Evolutionary conservation across 1,140 invertebrate species (phyloP).

Genomic region (Heliconius melpomene): DNA sequence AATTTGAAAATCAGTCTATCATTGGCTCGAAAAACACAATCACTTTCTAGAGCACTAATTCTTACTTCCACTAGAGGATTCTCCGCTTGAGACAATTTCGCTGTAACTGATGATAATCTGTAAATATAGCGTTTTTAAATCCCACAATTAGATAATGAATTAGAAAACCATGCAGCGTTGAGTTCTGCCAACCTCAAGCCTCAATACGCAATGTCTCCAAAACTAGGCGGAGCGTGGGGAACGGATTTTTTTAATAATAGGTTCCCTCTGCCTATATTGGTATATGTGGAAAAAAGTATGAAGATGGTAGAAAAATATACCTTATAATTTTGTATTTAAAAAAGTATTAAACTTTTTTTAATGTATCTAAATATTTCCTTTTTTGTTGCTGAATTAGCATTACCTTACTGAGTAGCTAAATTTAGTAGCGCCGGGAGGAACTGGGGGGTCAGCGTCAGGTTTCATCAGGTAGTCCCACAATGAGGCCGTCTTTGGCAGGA

Average conservation of each 20-base stretch:
- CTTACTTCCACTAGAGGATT: constrained; percentile 86
- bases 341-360: no score
- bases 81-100: constrained; percentile 87
- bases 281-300: no score
- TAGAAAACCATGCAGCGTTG: no score
- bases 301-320: no score
- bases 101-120: constrained; percentile 83
- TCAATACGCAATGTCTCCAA: no score
- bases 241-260: no score
- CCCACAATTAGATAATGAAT: neutral
- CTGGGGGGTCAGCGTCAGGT: constrained; percentile 83
- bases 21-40: constrained; percentile 90
- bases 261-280: no score
- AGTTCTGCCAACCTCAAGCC: no score
- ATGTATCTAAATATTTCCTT: no score
- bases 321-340: no score
- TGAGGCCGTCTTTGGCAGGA: constrained; percentile 58
- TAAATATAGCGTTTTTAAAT: constrained; percentile 27
- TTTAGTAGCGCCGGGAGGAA: constrained; percentile 89
- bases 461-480: constrained; percentile 63
- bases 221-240: no score
- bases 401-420: constrained; percentile 87
- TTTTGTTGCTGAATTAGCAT: neutral
- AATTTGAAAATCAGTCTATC: constrained; percentile 88
- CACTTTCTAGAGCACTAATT: constrained; percentile 85